phyloP scores from a whole-genome alignment of 2,113 vertebrate species.

The Anthoscopus minutus region DNA sequence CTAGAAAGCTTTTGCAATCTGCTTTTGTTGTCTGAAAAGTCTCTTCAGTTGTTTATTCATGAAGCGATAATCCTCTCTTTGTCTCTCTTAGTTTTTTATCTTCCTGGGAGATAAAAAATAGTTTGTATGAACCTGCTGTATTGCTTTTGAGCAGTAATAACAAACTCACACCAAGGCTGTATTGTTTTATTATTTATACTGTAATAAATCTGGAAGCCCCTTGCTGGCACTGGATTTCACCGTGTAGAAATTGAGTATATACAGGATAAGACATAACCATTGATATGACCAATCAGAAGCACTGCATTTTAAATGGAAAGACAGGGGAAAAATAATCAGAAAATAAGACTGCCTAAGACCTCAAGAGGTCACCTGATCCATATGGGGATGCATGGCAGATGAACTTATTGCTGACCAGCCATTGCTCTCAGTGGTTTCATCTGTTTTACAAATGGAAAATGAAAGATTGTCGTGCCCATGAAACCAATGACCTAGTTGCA shows the following conservation, averaged over 20 bases:
- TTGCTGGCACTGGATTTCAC: background rate
- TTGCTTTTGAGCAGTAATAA: constrained; percentile 11
- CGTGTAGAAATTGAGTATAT: background rate
- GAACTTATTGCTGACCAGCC: background rate
- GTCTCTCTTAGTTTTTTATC: too few species aligned
- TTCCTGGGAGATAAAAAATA: constrained; percentile 42
- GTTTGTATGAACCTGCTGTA: background rate
- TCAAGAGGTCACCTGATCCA: background rate
- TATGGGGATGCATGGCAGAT: background rate
- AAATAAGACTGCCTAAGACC: background rate
- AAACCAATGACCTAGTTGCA: background rate
- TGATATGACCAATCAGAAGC: background rate
- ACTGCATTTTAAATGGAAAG: background rate
- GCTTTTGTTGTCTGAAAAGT: constrained; percentile 21
- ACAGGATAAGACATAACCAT: background rate
- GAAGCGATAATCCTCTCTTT: background rate
- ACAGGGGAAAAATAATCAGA: background rate
- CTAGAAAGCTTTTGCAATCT: constrained; percentile 24
- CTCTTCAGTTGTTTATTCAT: constrained; percentile 24
- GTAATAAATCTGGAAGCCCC: background rate
- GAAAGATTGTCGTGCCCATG: background rate
- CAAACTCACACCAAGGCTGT: background rate
- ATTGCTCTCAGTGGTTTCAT: background rate
- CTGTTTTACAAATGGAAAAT: background rate
- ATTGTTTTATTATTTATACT: constrained; percentile 1